Evolutionary conservation across 1,140 invertebrate genomes (phyloP), one percentile per base, ranked within the genome.

Genomic region (Cydia strobilella): DNA sequence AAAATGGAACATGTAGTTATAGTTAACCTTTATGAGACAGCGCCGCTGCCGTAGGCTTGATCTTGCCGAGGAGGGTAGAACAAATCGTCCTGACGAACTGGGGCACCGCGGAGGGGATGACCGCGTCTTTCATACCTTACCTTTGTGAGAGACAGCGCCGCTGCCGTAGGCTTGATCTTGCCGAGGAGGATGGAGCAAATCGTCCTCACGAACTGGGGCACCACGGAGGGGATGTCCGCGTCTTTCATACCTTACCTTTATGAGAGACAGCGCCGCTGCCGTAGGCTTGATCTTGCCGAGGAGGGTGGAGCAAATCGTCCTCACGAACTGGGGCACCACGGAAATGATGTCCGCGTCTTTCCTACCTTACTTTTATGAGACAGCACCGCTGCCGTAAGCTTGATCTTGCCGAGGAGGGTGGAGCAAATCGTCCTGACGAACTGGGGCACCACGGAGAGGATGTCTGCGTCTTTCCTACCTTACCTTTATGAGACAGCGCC

Each of bases 381-480:
- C 59, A 99, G 94, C 51, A 96, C 99, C 80, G 98, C 95, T 27
- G 98, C 98, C 72, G 95, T 96, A 15, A 96, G 94, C 89, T 99
- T 99, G 42, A 99, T 96, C 89, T 98, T 97, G 39, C 97, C 98
- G 72, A 96, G 94, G 27, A 99, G 90, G 66, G 96, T 96, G 71
- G 96, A 95, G 93, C 98, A 99, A 84, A 98, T 95, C 72, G 95
- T 95, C 48, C 95, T 94, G 48, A 99, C 97, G 92, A 99, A 99
- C 93, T 99, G 99, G 95, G 99, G 99, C 7, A 99, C 95, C 15
- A 99, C 99, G 91, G 99, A 99, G 74, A 99, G 94, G 94, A 99
- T 96, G 93, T 99, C 99, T 2, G 98, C 98, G 88, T 98, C 97
- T 84, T 97, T 96, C 1, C 31, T 35, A 45, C 2, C 82, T 86